Evolutionary conservation across 2,888 invertebrate species (phyloP), one percentile per base, ranked within the genome.

Genomic region (Adelphocoris suturalis): DNA sequence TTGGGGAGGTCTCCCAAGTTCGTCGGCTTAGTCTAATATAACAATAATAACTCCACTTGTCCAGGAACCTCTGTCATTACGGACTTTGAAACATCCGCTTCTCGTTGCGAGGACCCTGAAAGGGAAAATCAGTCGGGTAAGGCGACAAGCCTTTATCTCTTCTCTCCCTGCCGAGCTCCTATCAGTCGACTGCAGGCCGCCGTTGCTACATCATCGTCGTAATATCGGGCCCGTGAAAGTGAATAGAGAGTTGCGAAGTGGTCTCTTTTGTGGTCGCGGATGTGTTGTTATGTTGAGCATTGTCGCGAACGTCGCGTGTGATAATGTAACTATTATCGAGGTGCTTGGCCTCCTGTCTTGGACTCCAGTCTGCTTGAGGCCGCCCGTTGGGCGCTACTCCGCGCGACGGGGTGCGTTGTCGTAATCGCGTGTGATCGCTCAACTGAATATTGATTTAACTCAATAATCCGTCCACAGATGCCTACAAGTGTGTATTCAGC

Each of bases 51-150:
- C 46, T 78, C n/a, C n/a, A 7, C n/a, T 78, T 16, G 46, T 78
- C 78, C 78, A n/a, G 76, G 76, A 28, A 46, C n/a, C 14, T 14
- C 28, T 46, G 47, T 78, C 47, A 78, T 78, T 78, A 46, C 47
- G 78, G 19, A 46, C 78, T 78, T 78, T 47, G 78, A 47, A 78
- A 78, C 78, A 78, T 78, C 78, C 78, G 78, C 46, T 78, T 47
- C 68, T 68, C 68, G 23, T 68, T 68, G 68, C 68, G 19, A 68
- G 68, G 68, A 9, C 23, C 13, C 23, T 0, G 23, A 68, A 47
- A 46, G 78, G 47, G n/a, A 47, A 19, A 47, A 78, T 78, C 78
- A 78, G 78, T 78, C 78, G 37, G 47, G 46, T 78, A 78, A 46
- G 16, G 78, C 78, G 78, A 78, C 78, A 46, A 46, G 37, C 78